A percentile compares a stretch with the other conserved stretches of the same genome.
phyloP scores from a whole-genome alignment of 2,888 invertebrate genomes.

The Philopedon plagiatum region DNA sequence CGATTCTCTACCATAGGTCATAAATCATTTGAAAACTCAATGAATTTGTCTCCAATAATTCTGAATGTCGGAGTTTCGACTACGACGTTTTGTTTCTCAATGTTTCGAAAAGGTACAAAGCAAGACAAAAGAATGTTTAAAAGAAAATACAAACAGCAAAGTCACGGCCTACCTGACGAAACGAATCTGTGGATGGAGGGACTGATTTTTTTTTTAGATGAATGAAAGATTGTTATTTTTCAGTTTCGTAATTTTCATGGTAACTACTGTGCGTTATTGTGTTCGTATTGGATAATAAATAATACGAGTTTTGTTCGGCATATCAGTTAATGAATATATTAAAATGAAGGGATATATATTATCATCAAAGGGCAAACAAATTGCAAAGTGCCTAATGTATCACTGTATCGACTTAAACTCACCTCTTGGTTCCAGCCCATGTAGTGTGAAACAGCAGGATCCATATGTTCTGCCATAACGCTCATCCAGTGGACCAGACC shows the following conservation, averaged over 20 bases:
- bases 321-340: no score
- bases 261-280: slow-evolving; percentile 38
- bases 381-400: no score
- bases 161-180: slow-evolving; percentile 47
- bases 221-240: slow-evolving; percentile 30
- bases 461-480: slow-evolving; percentile 97
- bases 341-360: no score
- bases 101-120: slow-evolving; percentile 29
- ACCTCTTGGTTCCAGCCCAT: slow-evolving; percentile 75
- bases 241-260: slow-evolving; percentile 28
- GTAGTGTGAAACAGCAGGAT: slow-evolving; percentile 85
- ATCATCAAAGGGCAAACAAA: no score
- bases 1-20: slow-evolving; percentile 20
- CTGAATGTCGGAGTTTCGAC: slow-evolving; percentile 48
- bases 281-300: no score
- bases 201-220: slow-evolving; percentile 19
- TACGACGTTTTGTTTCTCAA: slow-evolving; percentile 45
- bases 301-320: background rate
- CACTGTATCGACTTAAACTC: slow-evolving; percentile 63
- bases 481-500: slow-evolving; percentile 97
- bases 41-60: slow-evolving; percentile 51
- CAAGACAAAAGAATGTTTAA: slow-evolving; percentile 30
- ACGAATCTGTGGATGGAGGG: slow-evolving; percentile 40
- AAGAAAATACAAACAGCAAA: slow-evolving; percentile 32
- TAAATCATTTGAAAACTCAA: slow-evolving; percentile 49